These are phyloP conservation scores for Oryctolagus cuniculus DNA, from an alignment of 2,113 vertebrate species.

Conservation along the genomic window DNA sequence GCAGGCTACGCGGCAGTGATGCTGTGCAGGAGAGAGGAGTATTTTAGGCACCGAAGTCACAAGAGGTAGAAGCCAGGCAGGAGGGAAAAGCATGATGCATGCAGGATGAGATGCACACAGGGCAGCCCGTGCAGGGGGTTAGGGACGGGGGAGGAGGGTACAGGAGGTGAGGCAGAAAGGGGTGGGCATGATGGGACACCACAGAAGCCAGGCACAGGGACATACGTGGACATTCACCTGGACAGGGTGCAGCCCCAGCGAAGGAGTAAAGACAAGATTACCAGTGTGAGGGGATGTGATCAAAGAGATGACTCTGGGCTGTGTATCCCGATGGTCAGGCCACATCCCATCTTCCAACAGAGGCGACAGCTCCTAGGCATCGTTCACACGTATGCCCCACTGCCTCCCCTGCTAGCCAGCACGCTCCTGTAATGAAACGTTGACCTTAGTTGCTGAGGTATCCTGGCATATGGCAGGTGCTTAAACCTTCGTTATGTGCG, in stretches of 20 bases:
- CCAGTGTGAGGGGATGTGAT: background rate
- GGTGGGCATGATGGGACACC: background rate
- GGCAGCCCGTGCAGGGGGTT: background rate
- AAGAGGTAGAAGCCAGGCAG: background rate
- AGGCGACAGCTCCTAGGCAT: background rate
- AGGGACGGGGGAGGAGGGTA: background rate
- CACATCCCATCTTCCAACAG: background rate
- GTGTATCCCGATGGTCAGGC: background rate
- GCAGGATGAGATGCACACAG: background rate
- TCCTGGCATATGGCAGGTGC: background rate
- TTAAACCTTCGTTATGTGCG: conserved; percentile 1
- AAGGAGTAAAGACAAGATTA: background rate
- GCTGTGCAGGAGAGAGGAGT: background rate
- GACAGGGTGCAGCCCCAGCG: background rate
- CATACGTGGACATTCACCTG: background rate
- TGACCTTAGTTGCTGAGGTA: conserved; percentile 30
- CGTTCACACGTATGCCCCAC: background rate
- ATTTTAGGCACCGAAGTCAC: background rate
- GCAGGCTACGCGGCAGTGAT: background rate
- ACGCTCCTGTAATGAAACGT: background rate
- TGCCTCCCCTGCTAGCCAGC: background rate
- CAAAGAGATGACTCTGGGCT: background rate
- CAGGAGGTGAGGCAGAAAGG: background rate
- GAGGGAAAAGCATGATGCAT: background rate
- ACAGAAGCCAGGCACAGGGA: background rate